A percentile compares a stretch with the other conserved stretches of the same genome.
These are phyloP conservation scores for Pterostichus niger DNA, from an alignment of 2,888 invertebrate genomes.

Conservation along the genomic window DNA sequence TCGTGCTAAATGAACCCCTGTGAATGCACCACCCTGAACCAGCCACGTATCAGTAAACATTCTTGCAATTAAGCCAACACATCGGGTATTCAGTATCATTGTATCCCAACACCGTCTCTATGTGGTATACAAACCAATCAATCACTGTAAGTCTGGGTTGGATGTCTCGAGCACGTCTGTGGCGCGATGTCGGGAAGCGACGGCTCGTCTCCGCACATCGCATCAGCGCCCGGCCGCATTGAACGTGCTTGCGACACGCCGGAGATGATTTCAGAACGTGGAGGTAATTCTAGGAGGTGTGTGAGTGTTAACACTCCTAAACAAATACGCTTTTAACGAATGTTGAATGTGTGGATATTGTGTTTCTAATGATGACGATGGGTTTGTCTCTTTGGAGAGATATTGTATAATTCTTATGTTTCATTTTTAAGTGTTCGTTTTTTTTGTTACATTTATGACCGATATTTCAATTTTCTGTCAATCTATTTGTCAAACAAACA, in stretches of 20 bases:
- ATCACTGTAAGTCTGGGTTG: conserved; percentile 76
- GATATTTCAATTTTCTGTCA: too few relatives aligned
- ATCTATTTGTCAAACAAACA: too few relatives aligned
- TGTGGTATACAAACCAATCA: conserved; percentile 73
- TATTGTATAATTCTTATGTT: not conserved
- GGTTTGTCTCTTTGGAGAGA: not conserved
- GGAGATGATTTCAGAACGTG: conserved; percentile 17
- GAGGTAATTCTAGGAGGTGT: conserved; percentile 36
- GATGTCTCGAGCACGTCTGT: conserved; percentile 74
- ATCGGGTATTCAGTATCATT: conserved; percentile 71
- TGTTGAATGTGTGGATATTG: not conserved
- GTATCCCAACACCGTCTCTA: conserved; percentile 68
- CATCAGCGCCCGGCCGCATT: not conserved
- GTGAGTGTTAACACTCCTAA: conserved; percentile 1
- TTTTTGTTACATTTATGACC: too few relatives aligned
- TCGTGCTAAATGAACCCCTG: not conserved
- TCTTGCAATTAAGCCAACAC: conserved; percentile 43
- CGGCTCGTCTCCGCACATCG: conserved; percentile 32
- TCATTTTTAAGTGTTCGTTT: too few relatives aligned
- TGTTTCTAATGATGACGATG: conserved; percentile 1
- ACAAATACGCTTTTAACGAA: conserved; percentile 21
- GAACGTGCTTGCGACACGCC: conserved; percentile 22
- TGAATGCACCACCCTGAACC: not conserved
- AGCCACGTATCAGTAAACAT: not conserved
- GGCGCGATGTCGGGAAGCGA: conserved; percentile 48